Conservation (phyloP, 2,888 invertebrate species). For the Odiellus spinosus region DNA sequence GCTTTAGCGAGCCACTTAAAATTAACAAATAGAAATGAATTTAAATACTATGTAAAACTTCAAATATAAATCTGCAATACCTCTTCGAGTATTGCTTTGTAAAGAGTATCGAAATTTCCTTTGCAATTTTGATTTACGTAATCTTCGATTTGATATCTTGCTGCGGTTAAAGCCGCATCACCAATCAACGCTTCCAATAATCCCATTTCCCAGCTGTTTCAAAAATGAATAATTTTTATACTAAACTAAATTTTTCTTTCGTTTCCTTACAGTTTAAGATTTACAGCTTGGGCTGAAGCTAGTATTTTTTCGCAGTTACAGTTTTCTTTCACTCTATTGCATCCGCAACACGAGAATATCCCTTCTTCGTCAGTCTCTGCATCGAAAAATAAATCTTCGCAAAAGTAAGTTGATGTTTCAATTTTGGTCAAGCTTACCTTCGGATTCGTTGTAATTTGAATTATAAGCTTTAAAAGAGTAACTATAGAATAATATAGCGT, state of each 20-base stretch:
- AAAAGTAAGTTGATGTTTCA: not conserved
- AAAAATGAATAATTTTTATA: too few species aligned
- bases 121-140: conserved; percentile 72
- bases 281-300: not conserved
- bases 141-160: conserved; percentile 62
- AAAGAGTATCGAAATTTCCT: conserved; percentile 69
- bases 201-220: conserved; percentile 12
- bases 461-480: conserved; percentile 13
- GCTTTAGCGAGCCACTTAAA: conserved; percentile 67
- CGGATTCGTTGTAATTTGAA: conserved; percentile 2
- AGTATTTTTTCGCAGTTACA: conserved; percentile 2
- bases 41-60: not conserved
- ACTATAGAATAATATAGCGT: conserved; percentile 13
- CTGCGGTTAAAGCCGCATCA: conserved; percentile 35
- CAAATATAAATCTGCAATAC: too few species aligned
- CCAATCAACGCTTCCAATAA: conserved; percentile 16
- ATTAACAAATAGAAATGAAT: not conserved
- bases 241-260: too few species aligned
- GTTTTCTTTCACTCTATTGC: not conserved
- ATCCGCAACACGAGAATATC: not conserved
- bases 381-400: not conserved
- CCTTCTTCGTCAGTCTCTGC: not conserved
- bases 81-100: conserved; percentile 54
- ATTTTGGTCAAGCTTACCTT: conserved; percentile 3
- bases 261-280: conserved; percentile 1